These are phyloP conservation scores for Heteromyza rotundicornis DNA, from an alignment of 2,888 invertebrate species.

Conservation along the genomic window DNA sequence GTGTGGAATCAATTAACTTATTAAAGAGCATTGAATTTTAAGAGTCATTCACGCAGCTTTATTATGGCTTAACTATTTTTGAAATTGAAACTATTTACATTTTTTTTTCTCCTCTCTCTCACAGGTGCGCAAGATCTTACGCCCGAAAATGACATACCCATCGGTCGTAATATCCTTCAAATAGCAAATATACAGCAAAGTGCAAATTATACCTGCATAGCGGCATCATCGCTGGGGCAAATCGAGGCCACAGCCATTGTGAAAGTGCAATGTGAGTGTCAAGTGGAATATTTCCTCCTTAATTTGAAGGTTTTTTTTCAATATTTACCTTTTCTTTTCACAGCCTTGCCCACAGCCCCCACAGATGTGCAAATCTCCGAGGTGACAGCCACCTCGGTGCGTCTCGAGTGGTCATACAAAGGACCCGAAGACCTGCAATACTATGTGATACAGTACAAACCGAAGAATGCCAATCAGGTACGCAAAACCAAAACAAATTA, in stretches of 20 bases:
- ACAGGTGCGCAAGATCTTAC: conserved; percentile 81
- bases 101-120: too few species aligned
- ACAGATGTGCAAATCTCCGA: conserved; percentile 89
- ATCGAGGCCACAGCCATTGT: conserved; percentile 88
- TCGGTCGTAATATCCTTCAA: conserved; percentile 85
- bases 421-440: conserved; percentile 90
- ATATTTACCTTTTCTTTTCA: background rate
- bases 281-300: background rate
- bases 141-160: conserved; percentile 84
- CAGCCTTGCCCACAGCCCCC: conserved; percentile 91
- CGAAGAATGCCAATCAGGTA: conserved; percentile 85
- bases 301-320: background rate
- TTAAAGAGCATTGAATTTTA: background rate
- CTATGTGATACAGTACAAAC: conserved; percentile 96
- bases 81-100: background rate
- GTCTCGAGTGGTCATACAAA: conserved; percentile 91
- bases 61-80: background rate
- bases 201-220: conserved; percentile 96
- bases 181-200: conserved; percentile 88
- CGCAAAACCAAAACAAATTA: conserved; percentile 29
- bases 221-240: conserved; percentile 90
- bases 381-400: conserved; percentile 91
- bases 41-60: background rate
- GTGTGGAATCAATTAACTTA: background rate
- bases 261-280: conserved; percentile 90